Base-by-base conservation (phyloP, 2,888 invertebrate species). In the Volucella inflata region DNA sequence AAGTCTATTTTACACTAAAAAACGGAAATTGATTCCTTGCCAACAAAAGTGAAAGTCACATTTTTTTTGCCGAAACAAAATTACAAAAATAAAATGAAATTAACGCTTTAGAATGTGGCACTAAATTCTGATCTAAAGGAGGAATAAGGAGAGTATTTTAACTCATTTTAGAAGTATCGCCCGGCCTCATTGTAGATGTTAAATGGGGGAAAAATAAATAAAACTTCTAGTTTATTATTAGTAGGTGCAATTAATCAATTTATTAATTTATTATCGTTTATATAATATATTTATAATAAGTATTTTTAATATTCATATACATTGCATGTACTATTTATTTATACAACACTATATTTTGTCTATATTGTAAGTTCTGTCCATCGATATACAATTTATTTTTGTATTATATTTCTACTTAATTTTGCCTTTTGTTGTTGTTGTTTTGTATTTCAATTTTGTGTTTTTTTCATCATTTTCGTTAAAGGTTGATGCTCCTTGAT, bases 191-290 rank as follows among this genome's bases (percentile, higher is more conserved):
- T 21, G 2, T 21, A 21, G 21, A 21, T 4, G 21, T 21, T 21
- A 3, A 21, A 21, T 30, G 0, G 30, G 2, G 6, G 30, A 30
- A 6, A 30, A 30, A 16, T 8, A 71, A 78, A 64, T 71, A 57
- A 81, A 72, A 85, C 62, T 44, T 36, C 16, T 89, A 89, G 89
- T 90, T 89, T 90, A 90, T 90, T 90, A 89, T 91, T 72, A 82
- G 77, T 89, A 89, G 90, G 90, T 90, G 90, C 90, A 90, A 90
- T 90, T 91, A 91, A 90, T 90, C 90, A 89, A 90, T 90, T 90
- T 91, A 90, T 90, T 90, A 90, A 89, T 90, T 90, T 90, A 90
- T 90, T 90, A 90, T 90, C 89, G 89, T 90, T 90, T 90, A 90
- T 89, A 90, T 91, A 90, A 89, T 89, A 88, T 90, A 88, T 90